Base-by-base conservation (phyloP, 2,797 vertebrate species). In the Psittacula derbiana region DNA sequence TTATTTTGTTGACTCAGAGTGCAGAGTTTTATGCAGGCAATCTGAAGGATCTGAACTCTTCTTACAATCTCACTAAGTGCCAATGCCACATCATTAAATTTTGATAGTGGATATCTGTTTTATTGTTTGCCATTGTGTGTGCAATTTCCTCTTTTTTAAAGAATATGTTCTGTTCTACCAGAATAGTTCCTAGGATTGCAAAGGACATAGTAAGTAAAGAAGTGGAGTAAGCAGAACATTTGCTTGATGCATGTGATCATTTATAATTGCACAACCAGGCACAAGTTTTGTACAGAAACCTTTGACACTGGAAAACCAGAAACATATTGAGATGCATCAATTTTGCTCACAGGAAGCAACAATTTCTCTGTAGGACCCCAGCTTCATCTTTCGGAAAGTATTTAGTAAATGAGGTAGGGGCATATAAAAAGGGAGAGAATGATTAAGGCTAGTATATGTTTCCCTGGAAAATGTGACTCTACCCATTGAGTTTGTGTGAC, bases 381-480 rank as follows among this genome's bases (percentile, higher is more conserved):
- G 20, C 50, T 70, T 73, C 53, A 62, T 70, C 18, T 73, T 58
- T 86, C 71, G 44, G 41, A 67, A 92, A 80, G 73, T n/a, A n/a
- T 91, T 84, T 81, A 82, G 70, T 89, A 91, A 73, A 69, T 88
- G 79, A 86, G 33, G 61, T 58, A 91, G 84, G 27, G 47, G 28
- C 83, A 75, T 60, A 61, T 43, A 27, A 89, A 92, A 91, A 49
- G 21, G 8, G 41, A 78, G 73, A 65, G 57, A 55, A 82, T 69
- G 20, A 53, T 86, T 86, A 92, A 80, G 69, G 44, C 41, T 83
- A 55, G 31, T 33, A 17, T 27, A 58, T 38, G n/a, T 82, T 91
- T 92, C 75, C 67, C 28, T 65, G 90, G 91, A 94, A 95, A 94
- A 90, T 58, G 38, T 90, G 90, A 91, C 61, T 55, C 38, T 41